Percentiles rank a stretch among this genome's conserved stretches.
Evolutionary conservation across 2,113 vertebrate genomes (phyloP).

Genomic region (Clupea harengus): DNA sequence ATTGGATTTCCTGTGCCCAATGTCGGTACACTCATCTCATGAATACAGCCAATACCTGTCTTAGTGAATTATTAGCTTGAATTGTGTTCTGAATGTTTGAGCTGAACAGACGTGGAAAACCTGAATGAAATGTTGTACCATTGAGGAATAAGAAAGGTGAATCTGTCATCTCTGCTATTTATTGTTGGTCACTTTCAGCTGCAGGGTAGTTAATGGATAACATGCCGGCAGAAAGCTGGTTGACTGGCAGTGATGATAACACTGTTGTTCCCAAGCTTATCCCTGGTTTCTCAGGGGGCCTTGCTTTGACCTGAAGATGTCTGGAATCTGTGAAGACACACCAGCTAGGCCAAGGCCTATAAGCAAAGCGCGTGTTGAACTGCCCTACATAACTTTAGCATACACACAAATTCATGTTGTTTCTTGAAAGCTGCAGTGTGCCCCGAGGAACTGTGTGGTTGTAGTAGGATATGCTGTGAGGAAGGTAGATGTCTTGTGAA

Average conservation of each 20-base stretch:
- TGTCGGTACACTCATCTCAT: not conserved
- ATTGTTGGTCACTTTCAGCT: not conserved
- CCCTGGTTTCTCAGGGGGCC: not conserved
- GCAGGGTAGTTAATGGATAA: not conserved
- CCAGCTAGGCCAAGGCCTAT: not conserved
- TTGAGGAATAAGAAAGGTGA: not conserved
- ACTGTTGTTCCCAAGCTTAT: not conserved
- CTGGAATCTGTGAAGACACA: not conserved
- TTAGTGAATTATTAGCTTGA: not conserved
- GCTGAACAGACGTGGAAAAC: not conserved
- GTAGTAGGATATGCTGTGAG: not conserved
- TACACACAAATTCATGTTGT: not conserved
- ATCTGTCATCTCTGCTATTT: not conserved
- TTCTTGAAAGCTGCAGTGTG: not conserved
- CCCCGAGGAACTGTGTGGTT: not conserved
- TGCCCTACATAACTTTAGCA: not conserved
- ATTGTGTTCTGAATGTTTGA: not conserved
- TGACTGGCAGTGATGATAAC: not conserved
- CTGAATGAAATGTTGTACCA: not conserved
- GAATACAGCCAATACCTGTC: not conserved
- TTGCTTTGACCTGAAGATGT: not conserved
- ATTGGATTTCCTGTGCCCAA: not conserved
- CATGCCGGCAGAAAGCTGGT: not conserved
- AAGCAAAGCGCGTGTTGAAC: not conserved
- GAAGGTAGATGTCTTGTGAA: not conserved